phyloP scores from a whole-genome alignment of 2,797 vertebrate species.

The Crenuchus spilurus region DNA sequence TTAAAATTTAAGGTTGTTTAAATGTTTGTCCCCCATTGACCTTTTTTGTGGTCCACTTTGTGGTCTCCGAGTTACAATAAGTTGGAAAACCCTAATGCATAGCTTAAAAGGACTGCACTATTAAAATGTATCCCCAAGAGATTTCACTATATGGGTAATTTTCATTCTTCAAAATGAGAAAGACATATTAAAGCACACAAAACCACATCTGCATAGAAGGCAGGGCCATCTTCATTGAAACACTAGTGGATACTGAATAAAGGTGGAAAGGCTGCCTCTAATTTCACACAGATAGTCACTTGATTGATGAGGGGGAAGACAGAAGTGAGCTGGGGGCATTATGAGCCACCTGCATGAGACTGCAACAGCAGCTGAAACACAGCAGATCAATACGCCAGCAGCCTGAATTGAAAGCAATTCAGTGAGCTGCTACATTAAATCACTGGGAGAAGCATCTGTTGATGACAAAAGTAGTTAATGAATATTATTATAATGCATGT shows the following conservation, averaged over 20 bases:
- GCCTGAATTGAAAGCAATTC: not conserved
- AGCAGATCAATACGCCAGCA: conserved; percentile 35
- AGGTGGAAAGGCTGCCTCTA: conserved; percentile 72
- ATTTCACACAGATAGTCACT: conserved; percentile 79
- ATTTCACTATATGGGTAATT: too few relatives aligned
- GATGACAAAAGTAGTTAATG: too few relatives aligned
- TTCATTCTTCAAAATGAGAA: not conserved
- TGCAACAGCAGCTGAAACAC: conserved; percentile 57
- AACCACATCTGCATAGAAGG: conserved; percentile 60
- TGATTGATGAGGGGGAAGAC: conserved; percentile 85
- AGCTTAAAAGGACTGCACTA: too few relatives aligned
- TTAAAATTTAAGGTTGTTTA: too few relatives aligned
- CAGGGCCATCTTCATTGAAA: conserved; percentile 68
- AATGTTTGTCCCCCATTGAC: too few relatives aligned
- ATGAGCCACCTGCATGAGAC: conserved; percentile 63
- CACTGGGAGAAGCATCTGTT: too few relatives aligned
- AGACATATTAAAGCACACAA: not conserved
- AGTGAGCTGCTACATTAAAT: conserved; percentile 3
- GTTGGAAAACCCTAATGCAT: too few relatives aligned
- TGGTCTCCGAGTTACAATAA: too few relatives aligned
- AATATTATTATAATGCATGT: too few relatives aligned
- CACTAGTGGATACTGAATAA: conserved; percentile 74
- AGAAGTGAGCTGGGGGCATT: conserved; percentile 79
- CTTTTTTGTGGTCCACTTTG: too few relatives aligned
- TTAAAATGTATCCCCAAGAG: too few relatives aligned